Conservation (phyloP, 2,113 vertebrate genomes). For the Limanda limanda region DNA sequence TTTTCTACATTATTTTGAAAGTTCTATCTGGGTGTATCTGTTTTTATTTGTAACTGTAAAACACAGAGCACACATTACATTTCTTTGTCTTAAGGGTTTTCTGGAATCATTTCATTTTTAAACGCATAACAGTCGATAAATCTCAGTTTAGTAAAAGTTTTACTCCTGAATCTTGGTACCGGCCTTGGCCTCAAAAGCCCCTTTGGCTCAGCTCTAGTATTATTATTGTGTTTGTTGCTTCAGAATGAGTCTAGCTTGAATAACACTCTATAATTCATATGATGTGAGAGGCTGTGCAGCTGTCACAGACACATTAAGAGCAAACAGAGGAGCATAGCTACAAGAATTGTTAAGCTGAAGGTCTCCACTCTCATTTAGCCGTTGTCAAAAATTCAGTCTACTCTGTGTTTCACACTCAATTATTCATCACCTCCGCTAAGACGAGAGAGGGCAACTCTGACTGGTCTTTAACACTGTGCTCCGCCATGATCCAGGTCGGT, state of each 20-base stretch:
- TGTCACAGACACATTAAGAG: not conserved
- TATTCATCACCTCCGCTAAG: constrained; percentile 26
- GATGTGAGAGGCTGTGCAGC: not conserved
- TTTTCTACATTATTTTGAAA: too few species aligned
- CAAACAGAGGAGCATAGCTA: not conserved
- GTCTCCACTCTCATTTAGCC: not conserved
- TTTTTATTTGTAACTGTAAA: too few species aligned
- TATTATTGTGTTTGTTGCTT: not conserved
- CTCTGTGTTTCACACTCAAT: constrained; percentile 11
- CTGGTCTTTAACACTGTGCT: not conserved
- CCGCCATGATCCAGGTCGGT: constrained; percentile 30
- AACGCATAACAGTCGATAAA: too few species aligned
- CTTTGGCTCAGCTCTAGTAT: too few species aligned
- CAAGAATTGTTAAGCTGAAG: not conserved
- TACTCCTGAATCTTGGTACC: too few species aligned
- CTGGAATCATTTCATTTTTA: too few species aligned
- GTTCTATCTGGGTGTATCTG: too few species aligned
- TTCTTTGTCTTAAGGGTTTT: too few species aligned
- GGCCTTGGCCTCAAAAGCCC: too few species aligned
- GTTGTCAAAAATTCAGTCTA: constrained; percentile 9
- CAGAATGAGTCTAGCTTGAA: not conserved
- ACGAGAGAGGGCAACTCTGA: not conserved
- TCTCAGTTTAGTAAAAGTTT: too few species aligned
- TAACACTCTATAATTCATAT: not conserved
- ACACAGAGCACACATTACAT: too few species aligned